A percentile compares a stretch with the other conserved stretches of the same genome.
phyloP scores from a whole-genome alignment of 2,113 vertebrate species.

The Proteles cristata region DNA sequence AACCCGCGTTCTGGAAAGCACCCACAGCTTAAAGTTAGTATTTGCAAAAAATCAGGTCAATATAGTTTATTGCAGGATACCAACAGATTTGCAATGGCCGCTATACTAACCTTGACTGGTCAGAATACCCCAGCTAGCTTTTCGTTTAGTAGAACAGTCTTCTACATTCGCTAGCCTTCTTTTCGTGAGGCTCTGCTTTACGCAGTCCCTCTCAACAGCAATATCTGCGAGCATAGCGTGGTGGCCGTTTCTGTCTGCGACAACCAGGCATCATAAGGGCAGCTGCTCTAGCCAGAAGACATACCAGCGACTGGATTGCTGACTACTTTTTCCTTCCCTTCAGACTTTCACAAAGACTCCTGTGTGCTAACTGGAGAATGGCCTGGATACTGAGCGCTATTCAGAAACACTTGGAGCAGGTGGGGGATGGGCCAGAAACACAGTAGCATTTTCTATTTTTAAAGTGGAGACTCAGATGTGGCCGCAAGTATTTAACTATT shows the following conservation, averaged over 20 bases:
- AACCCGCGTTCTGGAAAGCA: conserved; percentile 44
- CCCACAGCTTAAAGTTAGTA: conserved; percentile 62
- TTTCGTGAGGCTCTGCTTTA: conserved; percentile 83
- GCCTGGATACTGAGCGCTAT: conserved; percentile 78
- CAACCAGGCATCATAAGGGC: conserved; percentile 72
- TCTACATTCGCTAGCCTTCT: conserved; percentile 82
- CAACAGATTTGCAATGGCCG: conserved; percentile 56
- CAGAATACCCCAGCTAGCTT: conserved; percentile 94
- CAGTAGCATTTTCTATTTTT: conserved; percentile 95
- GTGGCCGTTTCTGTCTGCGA: conserved; percentile 64
- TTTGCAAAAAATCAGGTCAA: conserved; percentile 70
- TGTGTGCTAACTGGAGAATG: conserved; percentile 77
- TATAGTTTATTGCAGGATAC: conserved; percentile 32
- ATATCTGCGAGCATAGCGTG: conserved; percentile 86
- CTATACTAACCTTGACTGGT: conserved; percentile 96
- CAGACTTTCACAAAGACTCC: conserved; percentile 65
- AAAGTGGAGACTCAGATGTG: conserved; percentile 85
- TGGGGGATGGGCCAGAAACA: conserved; percentile 86
- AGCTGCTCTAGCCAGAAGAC: conserved; percentile 65
- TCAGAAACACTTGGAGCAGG: conserved; percentile 81
- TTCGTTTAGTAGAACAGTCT: conserved; percentile 87
- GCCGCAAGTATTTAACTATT: conserved; percentile 82
- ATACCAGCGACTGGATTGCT: conserved; percentile 60
- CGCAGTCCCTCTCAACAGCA: conserved; percentile 77
- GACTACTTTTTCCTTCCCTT: conserved; percentile 62